phyloP scores from a whole-genome alignment of 2,113 vertebrate species.

The Chloropsis hardwickii region DNA sequence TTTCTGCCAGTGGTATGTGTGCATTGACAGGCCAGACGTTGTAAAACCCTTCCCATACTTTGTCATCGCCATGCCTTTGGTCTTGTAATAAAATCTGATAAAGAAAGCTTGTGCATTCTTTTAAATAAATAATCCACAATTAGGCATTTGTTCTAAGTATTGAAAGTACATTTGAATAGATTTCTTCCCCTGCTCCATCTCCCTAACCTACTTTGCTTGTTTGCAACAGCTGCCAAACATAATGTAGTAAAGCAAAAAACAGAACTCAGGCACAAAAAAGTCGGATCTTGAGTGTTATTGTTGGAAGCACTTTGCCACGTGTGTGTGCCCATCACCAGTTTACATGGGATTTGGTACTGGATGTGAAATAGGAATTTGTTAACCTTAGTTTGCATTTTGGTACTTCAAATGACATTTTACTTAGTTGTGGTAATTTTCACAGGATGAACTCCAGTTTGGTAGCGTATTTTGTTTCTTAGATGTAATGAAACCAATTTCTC shows the following conservation, averaged over 20 bases:
- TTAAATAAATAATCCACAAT: neutral
- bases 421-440: neutral
- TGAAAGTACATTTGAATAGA: neutral
- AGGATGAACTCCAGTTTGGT: neutral
- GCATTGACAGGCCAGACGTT: neutral
- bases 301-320: fast-evolving
- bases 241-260: neutral
- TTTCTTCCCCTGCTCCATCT: neutral
- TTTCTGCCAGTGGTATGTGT: neutral
- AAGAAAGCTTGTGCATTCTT: neutral
- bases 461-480: neutral
- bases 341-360: neutral
- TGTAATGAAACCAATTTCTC: neutral
- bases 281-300: neutral
- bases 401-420: neutral
- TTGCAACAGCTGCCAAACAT: neutral
- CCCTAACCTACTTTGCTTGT: neutral
- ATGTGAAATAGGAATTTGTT: neutral
- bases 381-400: neutral
- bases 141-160: neutral
- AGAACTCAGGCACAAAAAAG: neutral
- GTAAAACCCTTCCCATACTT: neutral
- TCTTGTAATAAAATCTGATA: neutral
- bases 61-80: neutral
- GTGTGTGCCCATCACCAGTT: neutral